Evolutionary conservation across 35 echinoderm and acorn worm genomes (phyloP), one percentile per base, ranked within the genome.

Genomic region (Hemicentrotus pulcherrimus): DNA sequence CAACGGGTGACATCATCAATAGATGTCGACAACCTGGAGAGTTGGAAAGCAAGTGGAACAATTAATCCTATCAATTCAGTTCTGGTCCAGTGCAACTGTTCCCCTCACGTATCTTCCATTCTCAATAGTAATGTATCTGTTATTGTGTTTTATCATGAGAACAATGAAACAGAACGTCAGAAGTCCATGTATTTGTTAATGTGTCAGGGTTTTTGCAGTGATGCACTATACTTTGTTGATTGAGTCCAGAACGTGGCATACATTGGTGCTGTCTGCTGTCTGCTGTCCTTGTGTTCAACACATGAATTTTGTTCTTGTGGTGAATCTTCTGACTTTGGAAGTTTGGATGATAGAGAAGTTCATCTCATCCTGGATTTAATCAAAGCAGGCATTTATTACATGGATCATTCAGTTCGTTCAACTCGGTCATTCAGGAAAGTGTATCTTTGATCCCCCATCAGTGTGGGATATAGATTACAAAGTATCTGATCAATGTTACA

Each of bases 1-100:
- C 91, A 50, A 93, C 91, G 30, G 6, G 4, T 93, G 47, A 12
- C 91, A 50, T 32, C 47, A 9, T 46, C 91, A 93, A 93, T 93
- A 58, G 4, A 31, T 47, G 46, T 22, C 6, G 46, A 58, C 7
- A 18, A 91, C 18, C n/a, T 31, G 22, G 13, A 31, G 47, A 46
- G 32, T 31, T 30, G 13, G 90, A 35, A 24, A 47, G 46, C 32
- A 41, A 14, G 4, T 18, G 88, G 88, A 90, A 90, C 88, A 33
- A 90, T 90, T 90, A 47, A 10, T 35, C 45, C 32, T 28, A 35
- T 24, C 88, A 28, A 78, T 22, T 78, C 65, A 78, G 65, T 78
- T 78, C 65, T 78, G 65, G 65, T 78, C 65, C 28, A 78, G 22
- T 78, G 65, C 28, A 24, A 28, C 9, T 78, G 65, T 28, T 78